Evolutionary conservation across 2,888 invertebrate genomes (phyloP).

Genomic region (Azorinus chamasolen): DNA sequence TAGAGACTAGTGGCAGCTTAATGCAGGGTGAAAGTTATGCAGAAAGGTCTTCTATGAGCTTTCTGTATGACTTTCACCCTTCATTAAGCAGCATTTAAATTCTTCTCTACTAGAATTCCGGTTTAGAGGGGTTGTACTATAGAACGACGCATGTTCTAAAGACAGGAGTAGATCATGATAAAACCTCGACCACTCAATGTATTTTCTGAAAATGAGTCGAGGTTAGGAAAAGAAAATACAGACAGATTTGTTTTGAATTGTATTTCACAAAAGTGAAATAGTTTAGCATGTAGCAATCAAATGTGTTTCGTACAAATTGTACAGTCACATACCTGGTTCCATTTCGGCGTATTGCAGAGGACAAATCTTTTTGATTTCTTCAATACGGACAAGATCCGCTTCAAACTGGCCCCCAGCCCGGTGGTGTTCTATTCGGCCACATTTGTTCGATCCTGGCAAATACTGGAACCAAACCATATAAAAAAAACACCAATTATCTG

Average conservation of each 20-base stretch:
- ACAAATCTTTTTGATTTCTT: slow-evolving; percentile 63
- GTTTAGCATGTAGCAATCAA: neutral
- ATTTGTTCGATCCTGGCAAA: slow-evolving; percentile 74
- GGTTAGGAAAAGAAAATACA: neutral
- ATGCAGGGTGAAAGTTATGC: no score
- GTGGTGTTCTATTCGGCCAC: slow-evolving; percentile 79
- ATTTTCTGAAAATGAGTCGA: no score
- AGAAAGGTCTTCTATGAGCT: no score
- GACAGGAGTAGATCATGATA: no score
- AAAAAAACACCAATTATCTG: no score
- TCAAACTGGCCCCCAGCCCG: slow-evolving; percentile 73
- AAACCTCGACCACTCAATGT: no score
- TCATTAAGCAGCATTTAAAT: no score
- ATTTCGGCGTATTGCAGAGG: slow-evolving; percentile 74
- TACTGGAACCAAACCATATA: slow-evolving; percentile 49
- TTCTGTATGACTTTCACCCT: no score
- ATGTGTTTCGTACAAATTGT: neutral
- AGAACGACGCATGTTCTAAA: no score
- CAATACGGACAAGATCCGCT: slow-evolving; percentile 75
- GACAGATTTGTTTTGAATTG: neutral
- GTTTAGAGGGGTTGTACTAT: no score
- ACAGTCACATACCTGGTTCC: slow-evolving; percentile 75
- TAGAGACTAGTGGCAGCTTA: no score
- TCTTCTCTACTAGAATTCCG: no score
- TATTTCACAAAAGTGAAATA: neutral